Conservation (phyloP, 2,797 vertebrate genomes). For the Tauraco hartlaubi region DNA sequence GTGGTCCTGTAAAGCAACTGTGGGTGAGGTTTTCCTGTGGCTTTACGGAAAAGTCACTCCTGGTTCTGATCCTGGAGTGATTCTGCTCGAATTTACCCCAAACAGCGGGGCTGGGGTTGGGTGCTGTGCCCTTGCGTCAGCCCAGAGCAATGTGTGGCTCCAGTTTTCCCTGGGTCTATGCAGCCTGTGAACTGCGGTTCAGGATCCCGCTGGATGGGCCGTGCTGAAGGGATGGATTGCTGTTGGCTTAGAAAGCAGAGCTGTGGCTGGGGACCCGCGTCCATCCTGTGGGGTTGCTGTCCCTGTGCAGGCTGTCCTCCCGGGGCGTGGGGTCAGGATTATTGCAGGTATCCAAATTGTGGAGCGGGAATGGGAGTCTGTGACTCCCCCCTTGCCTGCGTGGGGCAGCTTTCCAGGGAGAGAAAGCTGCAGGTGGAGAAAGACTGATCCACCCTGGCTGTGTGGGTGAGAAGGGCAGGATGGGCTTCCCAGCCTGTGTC, state of each 20-base stretch:
- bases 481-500: neutral
- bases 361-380: rapidly evolving
- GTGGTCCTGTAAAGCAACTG: rapidly evolving
- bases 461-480: neutral
- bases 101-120: rapidly evolving
- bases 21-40: neutral
- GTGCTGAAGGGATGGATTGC: neutral
- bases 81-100: neutral
- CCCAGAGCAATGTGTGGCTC: neutral
- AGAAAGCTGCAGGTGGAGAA: rapidly evolving
- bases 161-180: neutral
- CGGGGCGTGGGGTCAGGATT: rapidly evolving
- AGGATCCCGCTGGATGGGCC: rapidly evolving
- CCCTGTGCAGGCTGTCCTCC: neutral
- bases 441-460: neutral
- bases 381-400: neutral
- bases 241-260: neutral
- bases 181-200: rapidly evolving
- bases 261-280: neutral
- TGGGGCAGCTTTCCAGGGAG: neutral
- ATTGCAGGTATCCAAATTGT: rapidly evolving
- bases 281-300: neutral
- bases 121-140: rapidly evolving
- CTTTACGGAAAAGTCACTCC: neutral
- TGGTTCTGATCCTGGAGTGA: neutral